These are phyloP conservation scores for Atta cephalotes DNA, from an alignment of 1,140 invertebrate genomes.

Conservation along the genomic window DNA sequence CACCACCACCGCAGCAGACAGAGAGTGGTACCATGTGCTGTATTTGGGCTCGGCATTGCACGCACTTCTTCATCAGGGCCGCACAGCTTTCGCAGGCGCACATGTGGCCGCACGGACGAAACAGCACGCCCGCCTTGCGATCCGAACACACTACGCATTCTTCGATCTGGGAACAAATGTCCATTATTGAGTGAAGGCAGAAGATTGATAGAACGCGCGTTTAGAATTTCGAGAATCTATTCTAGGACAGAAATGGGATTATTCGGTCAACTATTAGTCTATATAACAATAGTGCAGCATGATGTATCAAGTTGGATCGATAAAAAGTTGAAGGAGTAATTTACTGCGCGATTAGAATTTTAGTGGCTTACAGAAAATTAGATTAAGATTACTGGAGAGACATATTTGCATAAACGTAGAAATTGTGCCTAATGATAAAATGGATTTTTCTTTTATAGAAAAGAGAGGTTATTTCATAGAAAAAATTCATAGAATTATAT, in stretches of 20 bases:
- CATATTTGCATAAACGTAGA: background rate
- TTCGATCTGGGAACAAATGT: conserved; percentile 91
- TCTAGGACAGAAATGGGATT: background rate
- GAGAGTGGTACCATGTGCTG: conserved; percentile 91
- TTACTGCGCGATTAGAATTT: background rate
- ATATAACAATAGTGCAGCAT: background rate
- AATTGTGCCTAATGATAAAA: background rate
- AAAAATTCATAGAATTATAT: background rate
- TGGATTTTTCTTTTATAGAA: background rate
- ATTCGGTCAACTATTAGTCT: background rate
- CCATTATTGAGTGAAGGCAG: conserved; percentile 17
- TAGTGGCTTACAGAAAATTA: background rate
- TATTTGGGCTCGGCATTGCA: conserved; percentile 96
- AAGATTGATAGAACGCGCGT: background rate
- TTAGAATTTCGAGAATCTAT: conserved; percentile 3
- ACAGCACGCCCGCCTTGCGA: conserved; percentile 95
- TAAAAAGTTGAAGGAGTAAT: background rate
- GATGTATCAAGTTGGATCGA: background rate
- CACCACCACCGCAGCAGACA: conserved; percentile 89
- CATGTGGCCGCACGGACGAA: conserved; percentile 98
- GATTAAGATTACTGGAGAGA: background rate
- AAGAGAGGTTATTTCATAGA: background rate
- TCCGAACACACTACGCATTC: conserved; percentile 98
- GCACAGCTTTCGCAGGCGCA: conserved; percentile 97
- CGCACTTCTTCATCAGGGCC: conserved; percentile 98